Evolutionary conservation across 2,113 vertebrate genomes (phyloP).

Genomic region (Ictalurus furcatus): DNA sequence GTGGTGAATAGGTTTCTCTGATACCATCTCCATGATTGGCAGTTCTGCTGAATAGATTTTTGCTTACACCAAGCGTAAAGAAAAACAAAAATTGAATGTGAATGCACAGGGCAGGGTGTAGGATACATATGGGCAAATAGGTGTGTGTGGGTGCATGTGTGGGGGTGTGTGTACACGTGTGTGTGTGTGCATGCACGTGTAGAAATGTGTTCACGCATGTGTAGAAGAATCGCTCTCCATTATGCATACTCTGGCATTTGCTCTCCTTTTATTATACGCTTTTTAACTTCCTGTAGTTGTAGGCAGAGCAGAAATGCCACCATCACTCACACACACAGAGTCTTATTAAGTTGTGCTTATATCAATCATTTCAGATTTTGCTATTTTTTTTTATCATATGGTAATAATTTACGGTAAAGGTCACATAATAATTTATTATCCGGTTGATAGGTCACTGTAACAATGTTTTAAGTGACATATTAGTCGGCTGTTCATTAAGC

Average conservation of each 20-base stretch:
- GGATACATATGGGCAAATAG: background rate
- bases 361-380: background rate
- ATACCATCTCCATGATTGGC: conserved; percentile 22
- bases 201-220: background rate
- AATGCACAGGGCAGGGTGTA: background rate
- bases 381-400: background rate
- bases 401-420: background rate
- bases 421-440: background rate
- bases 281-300: background rate
- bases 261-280: conserved; percentile 2
- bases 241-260: conserved; percentile 4
- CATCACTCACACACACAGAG: background rate
- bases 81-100: conserved; percentile 18
- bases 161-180: background rate
- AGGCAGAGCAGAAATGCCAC: background rate
- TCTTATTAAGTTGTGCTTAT: background rate
- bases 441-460: background rate
- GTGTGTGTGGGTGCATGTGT: background rate
- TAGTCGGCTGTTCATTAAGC: background rate
- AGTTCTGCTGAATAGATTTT: conserved; percentile 33
- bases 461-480: background rate
- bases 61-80: conserved; percentile 33
- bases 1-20: conserved; percentile 11
- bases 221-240: conserved; percentile 6
- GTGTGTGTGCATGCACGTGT: background rate